phyloP scores from a whole-genome alignment of 2,888 invertebrate genomes.

The Eupithecia dodoneata region DNA sequence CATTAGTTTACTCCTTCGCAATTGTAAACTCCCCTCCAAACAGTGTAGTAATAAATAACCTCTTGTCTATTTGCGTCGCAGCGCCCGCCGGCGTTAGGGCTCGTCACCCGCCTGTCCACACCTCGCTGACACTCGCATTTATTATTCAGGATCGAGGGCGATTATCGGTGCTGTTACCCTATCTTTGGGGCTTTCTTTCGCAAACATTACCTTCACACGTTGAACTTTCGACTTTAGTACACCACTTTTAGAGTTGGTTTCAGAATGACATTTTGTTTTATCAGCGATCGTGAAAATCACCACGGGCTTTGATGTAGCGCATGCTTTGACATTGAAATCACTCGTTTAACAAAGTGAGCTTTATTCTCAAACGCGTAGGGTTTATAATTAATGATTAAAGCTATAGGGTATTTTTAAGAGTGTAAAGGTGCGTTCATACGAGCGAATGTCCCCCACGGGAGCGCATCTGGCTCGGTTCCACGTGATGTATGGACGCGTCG shows the following conservation, averaged over 20 bases:
- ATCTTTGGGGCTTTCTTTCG: slow-evolving; percentile 53
- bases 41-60: slow-evolving; percentile 35
- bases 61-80: slow-evolving; percentile 39
- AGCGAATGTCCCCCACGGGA: slow-evolving; percentile 1
- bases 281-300: slow-evolving; percentile 29
- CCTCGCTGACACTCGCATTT: slow-evolving; percentile 57
- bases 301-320: slow-evolving; percentile 6
- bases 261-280: slow-evolving; percentile 7
- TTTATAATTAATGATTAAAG: slow-evolving; percentile 19
- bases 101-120: slow-evolving; percentile 45
- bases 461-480: neutral
- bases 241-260: neutral
- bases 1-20: slow-evolving; percentile 7
- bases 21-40: slow-evolving; percentile 13
- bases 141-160: slow-evolving; percentile 71
- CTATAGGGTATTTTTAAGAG: neutral
- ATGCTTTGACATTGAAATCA: slow-evolving; percentile 15
- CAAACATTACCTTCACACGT: slow-evolving; percentile 19
- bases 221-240: neutral
- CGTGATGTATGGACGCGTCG: neutral
- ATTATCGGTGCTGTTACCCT: slow-evolving; percentile 68
- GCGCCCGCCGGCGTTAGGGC: slow-evolving; percentile 41
- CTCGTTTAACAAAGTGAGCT: slow-evolving; percentile 9
- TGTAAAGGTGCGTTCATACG: neutral
- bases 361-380: slow-evolving; percentile 11